Base-by-base conservation (phyloP, 1,140 invertebrate species). In the Augochlora pura region DNA sequence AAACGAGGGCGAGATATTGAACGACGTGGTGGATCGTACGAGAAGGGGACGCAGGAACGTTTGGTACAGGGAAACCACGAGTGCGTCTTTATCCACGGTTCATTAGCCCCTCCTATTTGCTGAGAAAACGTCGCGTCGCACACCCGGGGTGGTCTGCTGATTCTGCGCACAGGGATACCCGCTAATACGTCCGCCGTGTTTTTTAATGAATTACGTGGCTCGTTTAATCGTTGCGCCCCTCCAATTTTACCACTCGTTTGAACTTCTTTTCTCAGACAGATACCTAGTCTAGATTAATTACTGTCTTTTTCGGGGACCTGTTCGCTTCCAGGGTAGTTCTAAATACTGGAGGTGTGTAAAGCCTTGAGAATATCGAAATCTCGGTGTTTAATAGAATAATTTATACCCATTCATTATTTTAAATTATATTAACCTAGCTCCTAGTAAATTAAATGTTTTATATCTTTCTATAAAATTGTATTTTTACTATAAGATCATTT, bases 1-100 rank as follows among this genome's bases (percentile, higher is more conserved):
- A 57, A 57, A 57, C 21, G 54, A 21, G 54, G 54, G n/a, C 54
- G 54, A 57, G 54, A 57, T 57, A 57, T 57, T 57, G 54, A 57
- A 57, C 21, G n/a, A 57, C 54, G 32, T 21, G 54, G 54, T n/a
- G 54, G 54, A n/a, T n/a, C 54, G 54, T n/a, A n/a, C 7, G 54
- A n/a, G 54, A n/a, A 57, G 6, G 54, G 54, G 18, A n/a, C 54
- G 54, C 21, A n/a, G 21, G 54, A n/a, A 57, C 54, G 21, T 57
- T 57, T n/a, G 54, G n/a, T 21, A 57, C 21, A n/a, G 54, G 54
- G 54, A 52, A n/a, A n/a, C 54, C 21, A 21, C 54, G 54, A 57
- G 54, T 57, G 54, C 54, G 54, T 57, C 54, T 57, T 57, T 57
- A 57, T 57, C 54, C 54, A 21, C 7, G 54, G 54, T 57, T 57